Conservation (phyloP, 2,888 invertebrate genomes). For the Trachelus tabidus region DNA sequence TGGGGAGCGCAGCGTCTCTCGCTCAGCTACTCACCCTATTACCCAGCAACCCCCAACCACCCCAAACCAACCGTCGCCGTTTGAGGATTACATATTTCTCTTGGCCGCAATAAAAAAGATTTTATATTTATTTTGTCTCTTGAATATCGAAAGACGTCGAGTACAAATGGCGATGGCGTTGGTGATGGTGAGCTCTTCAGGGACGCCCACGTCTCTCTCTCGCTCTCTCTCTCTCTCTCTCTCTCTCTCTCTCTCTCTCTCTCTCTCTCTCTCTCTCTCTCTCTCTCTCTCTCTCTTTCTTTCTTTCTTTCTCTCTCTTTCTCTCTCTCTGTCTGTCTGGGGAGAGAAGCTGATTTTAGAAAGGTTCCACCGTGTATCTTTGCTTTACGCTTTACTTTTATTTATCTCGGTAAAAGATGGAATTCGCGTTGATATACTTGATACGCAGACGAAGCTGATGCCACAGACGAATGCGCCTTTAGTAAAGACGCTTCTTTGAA, state of each 20-base stretch:
- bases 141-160: constrained; percentile 18
- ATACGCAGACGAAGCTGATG: constrained; percentile 1
- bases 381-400: constrained; percentile 48
- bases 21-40: constrained; percentile 15
- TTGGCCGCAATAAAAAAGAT: constrained; percentile 42
- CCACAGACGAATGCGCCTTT: background rate
- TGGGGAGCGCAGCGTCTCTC: constrained; percentile 3
- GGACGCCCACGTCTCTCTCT: constrained; percentile 7
- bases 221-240: background rate
- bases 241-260: no score
- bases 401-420: constrained; percentile 47
- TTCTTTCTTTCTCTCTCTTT: no score
- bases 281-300: background rate
- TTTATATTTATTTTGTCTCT: constrained; percentile 54
- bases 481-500: background rate
- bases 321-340: constrained; percentile 3
- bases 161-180: constrained; percentile 14
- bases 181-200: background rate
- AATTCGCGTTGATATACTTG: constrained; percentile 12
- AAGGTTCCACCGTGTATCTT: constrained; percentile 17
- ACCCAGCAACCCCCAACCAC: constrained; percentile 14
- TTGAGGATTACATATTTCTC: constrained; percentile 56
- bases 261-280: constrained; percentile 5
- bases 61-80: constrained; percentile 35
- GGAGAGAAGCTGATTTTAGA: constrained; percentile 25